These are phyloP conservation scores for Ophiothrix spiculata DNA, from an alignment of 35 echinoderm and acorn worm species.

Conservation along the genomic window DNA sequence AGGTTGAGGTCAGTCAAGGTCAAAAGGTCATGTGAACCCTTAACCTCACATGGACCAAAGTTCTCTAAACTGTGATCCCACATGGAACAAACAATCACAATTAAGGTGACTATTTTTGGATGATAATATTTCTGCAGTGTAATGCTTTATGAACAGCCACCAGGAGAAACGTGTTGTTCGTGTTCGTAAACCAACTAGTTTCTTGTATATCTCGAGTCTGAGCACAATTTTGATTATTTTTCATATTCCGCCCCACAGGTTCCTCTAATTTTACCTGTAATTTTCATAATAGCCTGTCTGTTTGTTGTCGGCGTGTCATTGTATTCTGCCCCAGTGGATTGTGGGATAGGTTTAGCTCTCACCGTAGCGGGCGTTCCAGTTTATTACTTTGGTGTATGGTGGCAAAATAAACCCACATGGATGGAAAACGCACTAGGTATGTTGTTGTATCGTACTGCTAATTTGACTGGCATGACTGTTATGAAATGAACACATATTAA, in stretches of 20 bases:
- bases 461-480: not conserved
- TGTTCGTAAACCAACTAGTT: no score
- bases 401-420: slow-evolving; percentile 57
- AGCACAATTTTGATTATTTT: no score
- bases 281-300: slow-evolving; percentile 40
- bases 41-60: no score
- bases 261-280: slow-evolving; percentile 47
- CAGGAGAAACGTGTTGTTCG: no score
- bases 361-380: slow-evolving; percentile 49
- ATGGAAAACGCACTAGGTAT: slow-evolving; percentile 48
- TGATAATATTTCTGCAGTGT: no score
- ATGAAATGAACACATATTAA: not conserved
- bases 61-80: no score
- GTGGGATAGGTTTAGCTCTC: slow-evolving; percentile 51
- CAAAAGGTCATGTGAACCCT: no score
- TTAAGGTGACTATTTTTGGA: no score
- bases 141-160: no score
- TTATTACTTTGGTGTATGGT: slow-evolving; percentile 37
- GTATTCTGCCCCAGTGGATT: slow-evolving; percentile 53
- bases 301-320: slow-evolving; percentile 63
- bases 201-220: no score
- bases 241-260: slow-evolving; percentile 25
- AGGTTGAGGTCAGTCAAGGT: no score
- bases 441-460: not conserved
- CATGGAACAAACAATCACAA: no score